Percentiles rank a stretch among this genome's conserved stretches.
Conservation (phyloP, 2,888 invertebrate species). For the Trachelus troglodyta region DNA sequence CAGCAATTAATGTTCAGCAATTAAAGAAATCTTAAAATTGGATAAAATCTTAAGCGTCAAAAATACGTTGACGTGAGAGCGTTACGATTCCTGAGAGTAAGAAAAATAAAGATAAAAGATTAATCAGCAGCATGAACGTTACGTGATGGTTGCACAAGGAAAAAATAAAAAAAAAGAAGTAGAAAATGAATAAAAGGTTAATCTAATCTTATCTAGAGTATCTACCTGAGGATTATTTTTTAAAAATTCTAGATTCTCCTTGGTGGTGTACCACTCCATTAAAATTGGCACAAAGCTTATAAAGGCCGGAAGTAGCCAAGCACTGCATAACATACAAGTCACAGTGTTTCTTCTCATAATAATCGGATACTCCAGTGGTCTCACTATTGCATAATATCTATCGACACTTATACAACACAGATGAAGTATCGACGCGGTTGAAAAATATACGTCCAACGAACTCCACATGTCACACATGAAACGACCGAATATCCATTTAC, state of each 20-base stretch:
- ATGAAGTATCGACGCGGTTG: slow-evolving; percentile 91
- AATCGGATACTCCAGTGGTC: slow-evolving; percentile 91
- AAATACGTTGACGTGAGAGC: too few species aligned
- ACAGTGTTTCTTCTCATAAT: slow-evolving; percentile 88
- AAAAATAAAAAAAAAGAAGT: too few species aligned
- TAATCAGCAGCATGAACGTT: too few species aligned
- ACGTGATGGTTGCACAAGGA: too few species aligned
- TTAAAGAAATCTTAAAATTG: too few species aligned
- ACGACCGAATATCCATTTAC: slow-evolving; percentile 90
- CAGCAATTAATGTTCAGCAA: too few species aligned
- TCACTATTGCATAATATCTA: slow-evolving; percentile 90
- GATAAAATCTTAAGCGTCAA: too few species aligned
- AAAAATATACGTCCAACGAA: slow-evolving; percentile 93
- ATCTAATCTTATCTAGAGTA: neutral
- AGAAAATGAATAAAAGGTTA: neutral
- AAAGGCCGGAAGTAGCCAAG: slow-evolving; percentile 72
- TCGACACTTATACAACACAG: slow-evolving; percentile 95
- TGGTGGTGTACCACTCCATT: slow-evolving; percentile 76
- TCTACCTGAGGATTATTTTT: slow-evolving; percentile 73
- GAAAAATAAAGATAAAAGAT: too few species aligned
- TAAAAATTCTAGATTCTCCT: slow-evolving; percentile 70
- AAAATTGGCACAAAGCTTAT: slow-evolving; percentile 75
- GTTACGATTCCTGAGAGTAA: too few species aligned
- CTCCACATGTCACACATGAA: slow-evolving; percentile 96
- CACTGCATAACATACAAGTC: slow-evolving; percentile 66